These are phyloP conservation scores for Arctocebus calabarensis DNA, from an alignment of 2,797 vertebrate species.

Conservation along the genomic window DNA sequence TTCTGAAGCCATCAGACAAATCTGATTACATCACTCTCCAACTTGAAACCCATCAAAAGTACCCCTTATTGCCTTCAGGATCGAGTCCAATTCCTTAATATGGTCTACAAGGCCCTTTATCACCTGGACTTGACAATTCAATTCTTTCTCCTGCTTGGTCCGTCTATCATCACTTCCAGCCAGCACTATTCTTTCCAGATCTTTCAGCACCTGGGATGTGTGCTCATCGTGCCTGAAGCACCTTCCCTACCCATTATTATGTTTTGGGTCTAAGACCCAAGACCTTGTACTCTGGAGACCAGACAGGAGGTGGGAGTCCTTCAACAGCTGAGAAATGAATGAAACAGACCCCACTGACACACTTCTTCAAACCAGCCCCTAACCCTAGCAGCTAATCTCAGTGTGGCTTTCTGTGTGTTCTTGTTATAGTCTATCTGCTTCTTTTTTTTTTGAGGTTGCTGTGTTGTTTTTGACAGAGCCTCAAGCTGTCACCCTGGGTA, in stretches of 20 bases:
- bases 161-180: background rate
- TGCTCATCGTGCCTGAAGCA: background rate
- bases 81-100: background rate
- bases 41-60: background rate
- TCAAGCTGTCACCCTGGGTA: too few relatives aligned
- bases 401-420: background rate
- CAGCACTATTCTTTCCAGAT: background rate
- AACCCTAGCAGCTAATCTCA: background rate
- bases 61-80: background rate
- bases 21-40: background rate
- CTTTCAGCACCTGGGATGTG: background rate
- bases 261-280: background rate
- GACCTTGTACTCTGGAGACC: too few relatives aligned
- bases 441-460: background rate
- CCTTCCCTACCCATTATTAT: rapidly evolving
- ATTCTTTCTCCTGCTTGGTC: background rate
- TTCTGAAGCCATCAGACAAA: conserved; percentile 23
- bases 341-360: background rate
- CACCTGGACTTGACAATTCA: background rate
- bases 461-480: too few relatives aligned
- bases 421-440: background rate
- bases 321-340: background rate
- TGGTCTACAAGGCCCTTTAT: background rate
- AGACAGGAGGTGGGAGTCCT: background rate
- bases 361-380: background rate